phyloP scores from a whole-genome alignment of 1,140 invertebrate species.

The Drosophila lacteicornis region DNA sequence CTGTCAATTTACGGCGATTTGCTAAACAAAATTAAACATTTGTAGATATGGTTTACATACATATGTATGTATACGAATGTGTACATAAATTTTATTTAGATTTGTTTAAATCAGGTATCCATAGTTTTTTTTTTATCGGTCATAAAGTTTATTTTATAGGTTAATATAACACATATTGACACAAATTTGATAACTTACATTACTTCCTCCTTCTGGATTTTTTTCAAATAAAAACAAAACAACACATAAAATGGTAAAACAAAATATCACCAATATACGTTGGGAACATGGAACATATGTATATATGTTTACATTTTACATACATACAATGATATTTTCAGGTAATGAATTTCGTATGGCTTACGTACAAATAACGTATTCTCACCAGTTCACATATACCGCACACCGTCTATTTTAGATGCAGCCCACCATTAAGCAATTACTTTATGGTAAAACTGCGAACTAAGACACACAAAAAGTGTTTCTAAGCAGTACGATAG shows the following conservation, averaged over 20 bases:
- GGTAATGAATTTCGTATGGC: background rate
- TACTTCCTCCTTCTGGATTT: constrained; percentile 26
- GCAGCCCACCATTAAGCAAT: background rate
- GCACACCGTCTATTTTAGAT: constrained; percentile 6
- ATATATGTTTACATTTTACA: background rate
- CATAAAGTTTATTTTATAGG: background rate
- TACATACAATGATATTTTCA: background rate
- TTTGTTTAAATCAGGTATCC: too few species aligned
- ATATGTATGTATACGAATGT: too few species aligned
- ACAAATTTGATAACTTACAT: constrained; percentile 8
- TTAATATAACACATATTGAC: background rate
- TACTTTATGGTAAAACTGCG: too few species aligned
- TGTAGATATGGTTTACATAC: too few species aligned
- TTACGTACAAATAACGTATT: background rate
- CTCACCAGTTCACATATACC: background rate
- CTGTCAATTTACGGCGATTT: too few species aligned
- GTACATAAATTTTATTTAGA: too few species aligned
- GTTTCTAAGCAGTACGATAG: too few species aligned
- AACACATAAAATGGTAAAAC: constrained; percentile 32
- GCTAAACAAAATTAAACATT: too few species aligned
- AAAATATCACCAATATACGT: constrained; percentile 31
- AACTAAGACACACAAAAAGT: too few species aligned
- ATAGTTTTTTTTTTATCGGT: too few species aligned
- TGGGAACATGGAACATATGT: constrained; percentile 13
- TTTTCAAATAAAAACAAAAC: constrained; percentile 31